These are phyloP conservation scores for Acanthopleura granulata DNA, from an alignment of 2,888 invertebrate genomes.

Conservation along the genomic window DNA sequence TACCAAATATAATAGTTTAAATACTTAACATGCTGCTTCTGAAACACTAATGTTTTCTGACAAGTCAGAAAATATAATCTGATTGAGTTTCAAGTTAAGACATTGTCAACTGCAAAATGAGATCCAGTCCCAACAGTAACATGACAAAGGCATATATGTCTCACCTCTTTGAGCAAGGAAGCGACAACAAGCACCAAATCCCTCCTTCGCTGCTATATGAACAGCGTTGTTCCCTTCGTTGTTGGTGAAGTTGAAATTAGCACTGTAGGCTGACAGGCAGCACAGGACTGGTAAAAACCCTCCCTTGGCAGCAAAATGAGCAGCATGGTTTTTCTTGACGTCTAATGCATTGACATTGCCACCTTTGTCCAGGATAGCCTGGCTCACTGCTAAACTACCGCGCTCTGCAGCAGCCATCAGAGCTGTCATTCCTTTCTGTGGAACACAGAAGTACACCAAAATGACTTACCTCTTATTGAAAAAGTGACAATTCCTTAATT, in stretches of 20 bases:
- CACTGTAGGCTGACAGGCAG: slow-evolving; percentile 65
- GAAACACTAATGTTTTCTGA: too few relatives aligned
- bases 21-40: too few relatives aligned
- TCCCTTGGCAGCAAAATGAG: slow-evolving; percentile 66
- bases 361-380: slow-evolving; percentile 62
- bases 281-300: slow-evolving; percentile 61
- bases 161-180: slow-evolving; percentile 68
- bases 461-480: neutral
- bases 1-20: too few relatives aligned
- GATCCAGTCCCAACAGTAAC: too few relatives aligned
- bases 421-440: slow-evolving; percentile 65
- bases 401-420: slow-evolving; percentile 67
- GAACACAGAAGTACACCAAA: slow-evolving; percentile 15
- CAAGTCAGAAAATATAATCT: too few relatives aligned
- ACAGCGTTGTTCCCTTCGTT: slow-evolving; percentile 66
- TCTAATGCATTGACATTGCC: slow-evolving; percentile 56
- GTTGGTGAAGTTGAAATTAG: slow-evolving; percentile 66
- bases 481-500: neutral
- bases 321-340: slow-evolving; percentile 58
- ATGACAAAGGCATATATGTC: neutral
- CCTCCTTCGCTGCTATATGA: slow-evolving; percentile 64
- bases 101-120: too few relatives aligned
- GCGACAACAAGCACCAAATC: slow-evolving; percentile 65
- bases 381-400: slow-evolving; percentile 65
- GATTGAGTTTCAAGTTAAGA: too few relatives aligned